Evolutionary conservation across 2,113 vertebrate species (phyloP).

Genomic region (Lipophrys pholis): DNA sequence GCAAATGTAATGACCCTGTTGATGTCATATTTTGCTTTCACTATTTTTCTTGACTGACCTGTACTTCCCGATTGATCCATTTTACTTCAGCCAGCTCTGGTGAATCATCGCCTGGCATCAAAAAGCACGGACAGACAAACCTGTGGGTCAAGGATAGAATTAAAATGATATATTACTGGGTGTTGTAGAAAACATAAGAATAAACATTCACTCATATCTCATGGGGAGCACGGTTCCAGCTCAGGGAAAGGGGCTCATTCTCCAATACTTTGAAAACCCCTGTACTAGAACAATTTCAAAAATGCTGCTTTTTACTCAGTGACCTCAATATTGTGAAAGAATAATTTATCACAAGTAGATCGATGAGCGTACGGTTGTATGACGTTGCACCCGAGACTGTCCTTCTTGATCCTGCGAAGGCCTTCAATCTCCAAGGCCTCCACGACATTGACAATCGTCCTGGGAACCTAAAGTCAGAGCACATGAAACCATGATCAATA

Average conservation of each 20-base stretch:
- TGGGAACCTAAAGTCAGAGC: constrained; percentile 86
- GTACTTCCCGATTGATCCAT: constrained; percentile 88
- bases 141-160: constrained; percentile 70
- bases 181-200: too few species aligned
- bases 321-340: background rate
- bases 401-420: constrained; percentile 81
- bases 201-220: too few species aligned
- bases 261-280: too few species aligned
- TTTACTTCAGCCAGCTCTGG: constrained; percentile 84
- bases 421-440: constrained; percentile 86
- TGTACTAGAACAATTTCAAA: too few species aligned
- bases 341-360: background rate
- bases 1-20: background rate
- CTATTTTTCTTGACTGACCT: constrained; percentile 79
- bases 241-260: too few species aligned
- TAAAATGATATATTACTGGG: background rate
- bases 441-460: constrained; percentile 87
- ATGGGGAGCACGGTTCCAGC: too few species aligned
- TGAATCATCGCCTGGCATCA: constrained; percentile 80
- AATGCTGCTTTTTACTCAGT: constrained; percentile 1
- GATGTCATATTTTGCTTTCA: background rate
- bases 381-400: constrained; percentile 78
- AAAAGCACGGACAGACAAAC: constrained; percentile 86
- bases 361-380: constrained; percentile 79
- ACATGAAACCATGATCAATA: background rate